These are phyloP conservation scores for Oceanodroma leucorhoa DNA, from an alignment of 2,797 vertebrate species.

Conservation along the genomic window DNA sequence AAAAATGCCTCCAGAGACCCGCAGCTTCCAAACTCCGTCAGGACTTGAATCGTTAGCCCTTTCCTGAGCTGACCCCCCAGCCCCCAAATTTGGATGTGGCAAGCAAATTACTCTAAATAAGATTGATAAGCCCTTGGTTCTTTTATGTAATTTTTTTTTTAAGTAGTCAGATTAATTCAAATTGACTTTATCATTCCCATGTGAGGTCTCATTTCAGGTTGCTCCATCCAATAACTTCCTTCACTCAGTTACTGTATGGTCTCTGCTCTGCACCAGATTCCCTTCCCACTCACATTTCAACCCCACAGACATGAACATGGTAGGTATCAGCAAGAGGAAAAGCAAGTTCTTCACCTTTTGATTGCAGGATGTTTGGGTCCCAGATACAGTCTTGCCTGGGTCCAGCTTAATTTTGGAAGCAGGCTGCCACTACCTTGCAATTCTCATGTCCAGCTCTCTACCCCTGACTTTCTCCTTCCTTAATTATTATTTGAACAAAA, in stretches of 20 bases:
- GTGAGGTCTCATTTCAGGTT: neutral
- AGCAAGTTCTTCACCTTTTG: neutral
- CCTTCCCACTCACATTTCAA: neutral
- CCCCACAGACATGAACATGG: accelerated
- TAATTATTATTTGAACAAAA: neutral
- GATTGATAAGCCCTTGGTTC: neutral
- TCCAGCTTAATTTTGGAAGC: neutral
- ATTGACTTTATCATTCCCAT: accelerated
- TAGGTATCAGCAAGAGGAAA: accelerated
- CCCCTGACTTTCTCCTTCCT: neutral
- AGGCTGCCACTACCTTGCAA: neutral
- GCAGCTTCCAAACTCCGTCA: neutral
- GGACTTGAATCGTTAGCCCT: neutral
- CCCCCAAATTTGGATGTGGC: neutral
- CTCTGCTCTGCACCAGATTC: neutral
- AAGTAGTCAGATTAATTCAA: no score
- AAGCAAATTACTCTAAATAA: neutral
- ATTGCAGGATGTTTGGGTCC: accelerated
- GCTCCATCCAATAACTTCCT: neutral
- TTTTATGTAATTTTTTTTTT: neutral
- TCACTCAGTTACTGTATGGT: accelerated
- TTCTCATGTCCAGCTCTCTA: accelerated
- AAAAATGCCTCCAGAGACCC: accelerated
- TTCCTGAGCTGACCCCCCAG: neutral
- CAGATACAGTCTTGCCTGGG: neutral